These are phyloP conservation scores for Tortricodes alternella DNA, from an alignment of 2,888 invertebrate genomes.

Conservation along the genomic window DNA sequence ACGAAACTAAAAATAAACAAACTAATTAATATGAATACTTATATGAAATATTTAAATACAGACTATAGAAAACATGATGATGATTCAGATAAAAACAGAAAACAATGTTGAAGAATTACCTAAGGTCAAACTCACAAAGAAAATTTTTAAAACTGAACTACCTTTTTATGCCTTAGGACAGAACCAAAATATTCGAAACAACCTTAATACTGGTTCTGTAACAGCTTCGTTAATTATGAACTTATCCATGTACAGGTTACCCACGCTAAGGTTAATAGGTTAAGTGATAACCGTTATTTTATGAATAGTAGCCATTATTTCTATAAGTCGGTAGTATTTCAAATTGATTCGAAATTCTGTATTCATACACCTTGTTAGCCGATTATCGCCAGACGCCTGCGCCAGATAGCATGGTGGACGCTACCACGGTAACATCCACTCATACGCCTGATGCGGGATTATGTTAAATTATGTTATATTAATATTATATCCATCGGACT, in stretches of 20 bases:
- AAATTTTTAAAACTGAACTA: not conserved
- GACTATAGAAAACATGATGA: no score
- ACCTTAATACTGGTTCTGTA: not conserved
- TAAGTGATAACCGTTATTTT: slow-evolving; percentile 57
- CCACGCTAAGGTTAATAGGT: slow-evolving; percentile 46
- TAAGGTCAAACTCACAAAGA: no score
- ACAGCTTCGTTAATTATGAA: slow-evolving; percentile 4
- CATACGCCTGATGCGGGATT: slow-evolving; percentile 11
- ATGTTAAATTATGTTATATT: slow-evolving; percentile 12
- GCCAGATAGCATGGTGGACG: slow-evolving; percentile 3
- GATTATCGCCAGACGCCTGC: slow-evolving; percentile 17
- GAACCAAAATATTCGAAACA: not conserved
- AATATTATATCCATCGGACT: slow-evolving; percentile 16
- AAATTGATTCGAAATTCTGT: slow-evolving; percentile 52
- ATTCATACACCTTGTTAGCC: slow-evolving; percentile 47
- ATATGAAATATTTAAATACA: no score
- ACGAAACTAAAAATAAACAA: no score
- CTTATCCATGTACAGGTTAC: slow-evolving; percentile 14
- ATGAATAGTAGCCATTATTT: slow-evolving; percentile 52
- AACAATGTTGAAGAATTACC: no score
- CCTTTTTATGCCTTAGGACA: no score
- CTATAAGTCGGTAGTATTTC: slow-evolving; percentile 53
- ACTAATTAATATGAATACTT: no score
- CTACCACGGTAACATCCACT: slow-evolving; percentile 14
- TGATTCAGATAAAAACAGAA: no score